Percentiles rank a stretch among this genome's conserved stretches.
These are phyloP conservation scores for Ypsolopha scabrella DNA, from an alignment of 2,888 invertebrate genomes.

Conservation along the genomic window DNA sequence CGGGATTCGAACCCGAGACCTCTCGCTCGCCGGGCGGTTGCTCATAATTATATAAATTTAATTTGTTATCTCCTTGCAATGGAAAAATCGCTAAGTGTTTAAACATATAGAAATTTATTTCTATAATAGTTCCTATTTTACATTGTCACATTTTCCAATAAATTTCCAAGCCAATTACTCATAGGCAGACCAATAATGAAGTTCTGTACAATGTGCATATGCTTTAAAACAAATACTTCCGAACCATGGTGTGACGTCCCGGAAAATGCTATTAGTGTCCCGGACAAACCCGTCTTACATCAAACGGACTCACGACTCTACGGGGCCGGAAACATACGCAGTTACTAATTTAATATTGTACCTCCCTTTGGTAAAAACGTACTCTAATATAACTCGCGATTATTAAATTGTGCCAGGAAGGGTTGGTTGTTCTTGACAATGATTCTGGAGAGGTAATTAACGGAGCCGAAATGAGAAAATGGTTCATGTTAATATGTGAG, in stretches of 20 bases:
- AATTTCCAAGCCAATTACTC: too few relatives aligned
- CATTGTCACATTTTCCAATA: too few relatives aligned
- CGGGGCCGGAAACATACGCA: conserved; percentile 17
- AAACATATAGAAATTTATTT: too few relatives aligned
- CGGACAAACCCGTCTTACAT: conserved; percentile 45
- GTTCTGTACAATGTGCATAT: background rate
- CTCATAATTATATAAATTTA: too few relatives aligned
- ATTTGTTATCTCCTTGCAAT: too few relatives aligned
- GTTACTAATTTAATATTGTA: conserved; percentile 60
- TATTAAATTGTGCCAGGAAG: conserved; percentile 50
- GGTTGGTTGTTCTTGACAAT: conserved; percentile 30
- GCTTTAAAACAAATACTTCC: too few relatives aligned
- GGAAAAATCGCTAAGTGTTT: too few relatives aligned
- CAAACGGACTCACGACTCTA: conserved; percentile 60
- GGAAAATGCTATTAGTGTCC: conserved; percentile 60
- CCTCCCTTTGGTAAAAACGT: conserved; percentile 55
- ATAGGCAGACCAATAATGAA: too few relatives aligned
- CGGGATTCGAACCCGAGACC: too few relatives aligned
- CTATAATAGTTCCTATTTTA: too few relatives aligned
- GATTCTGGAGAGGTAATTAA: conserved; percentile 7
- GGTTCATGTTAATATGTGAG: background rate
- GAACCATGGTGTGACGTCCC: conserved; percentile 25
- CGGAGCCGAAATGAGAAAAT: background rate
- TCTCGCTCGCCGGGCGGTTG: too few relatives aligned
- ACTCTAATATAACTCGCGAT: conserved; percentile 30